Evolutionary conservation across 2,888 invertebrate species (phyloP).

Genomic region (Ganaspis brasiliensis): DNA sequence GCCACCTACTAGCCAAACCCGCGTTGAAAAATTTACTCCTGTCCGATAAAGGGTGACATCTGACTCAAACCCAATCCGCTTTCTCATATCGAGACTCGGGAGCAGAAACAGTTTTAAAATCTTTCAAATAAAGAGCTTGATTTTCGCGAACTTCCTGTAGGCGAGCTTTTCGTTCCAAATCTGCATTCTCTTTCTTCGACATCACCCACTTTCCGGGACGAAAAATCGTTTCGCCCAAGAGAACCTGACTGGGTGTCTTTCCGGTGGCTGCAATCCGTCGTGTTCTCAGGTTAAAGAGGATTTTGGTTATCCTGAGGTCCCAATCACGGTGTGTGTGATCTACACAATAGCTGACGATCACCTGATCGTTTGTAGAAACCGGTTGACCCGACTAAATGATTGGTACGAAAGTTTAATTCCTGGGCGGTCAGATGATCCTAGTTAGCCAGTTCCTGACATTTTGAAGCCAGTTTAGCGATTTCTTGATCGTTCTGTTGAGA

Average conservation of each 20-base stretch:
- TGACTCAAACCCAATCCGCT: too few relatives aligned
- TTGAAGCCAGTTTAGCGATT: not conserved
- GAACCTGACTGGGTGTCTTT: not conserved
- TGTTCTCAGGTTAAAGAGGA: not conserved
- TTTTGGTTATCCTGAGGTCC: not conserved
- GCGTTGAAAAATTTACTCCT: too few relatives aligned
- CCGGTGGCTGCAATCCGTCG: not conserved
- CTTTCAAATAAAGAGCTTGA: too few relatives aligned
- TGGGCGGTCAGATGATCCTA: not conserved
- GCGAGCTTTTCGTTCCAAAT: too few relatives aligned
- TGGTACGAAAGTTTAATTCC: not conserved
- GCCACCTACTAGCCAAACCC: too few relatives aligned
- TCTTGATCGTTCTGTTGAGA: not conserved
- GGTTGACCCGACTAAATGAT: not conserved
- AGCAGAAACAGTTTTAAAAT: too few relatives aligned
- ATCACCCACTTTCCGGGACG: constrained; percentile 6
- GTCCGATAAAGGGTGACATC: too few relatives aligned
- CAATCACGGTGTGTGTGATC: not conserved
- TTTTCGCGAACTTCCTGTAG: too few relatives aligned
- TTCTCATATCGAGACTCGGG: too few relatives aligned
- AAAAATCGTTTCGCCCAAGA: too few relatives aligned
- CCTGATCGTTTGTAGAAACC: not conserved
- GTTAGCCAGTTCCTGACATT: not conserved
- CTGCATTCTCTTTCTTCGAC: too few relatives aligned
- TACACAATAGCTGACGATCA: not conserved